Conservation (phyloP, 2,113 vertebrate species). For the Noctilio leporinus region DNA sequence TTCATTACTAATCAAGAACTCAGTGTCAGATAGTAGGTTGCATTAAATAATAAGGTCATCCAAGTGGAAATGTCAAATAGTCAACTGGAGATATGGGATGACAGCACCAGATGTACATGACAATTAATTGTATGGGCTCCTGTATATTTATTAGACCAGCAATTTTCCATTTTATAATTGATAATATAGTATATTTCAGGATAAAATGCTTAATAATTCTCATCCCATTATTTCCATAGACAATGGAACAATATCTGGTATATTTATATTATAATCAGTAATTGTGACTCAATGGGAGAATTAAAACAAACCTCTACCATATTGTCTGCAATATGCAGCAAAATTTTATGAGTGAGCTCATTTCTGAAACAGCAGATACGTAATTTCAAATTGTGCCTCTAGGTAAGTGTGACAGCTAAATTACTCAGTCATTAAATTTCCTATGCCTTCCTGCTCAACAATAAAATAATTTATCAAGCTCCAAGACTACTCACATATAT, state of each 20-base stretch:
- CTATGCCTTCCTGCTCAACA: slow-evolving; percentile 36
- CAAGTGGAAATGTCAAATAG: slow-evolving; percentile 42
- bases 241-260: slow-evolving; percentile 44
- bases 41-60: slow-evolving; percentile 48
- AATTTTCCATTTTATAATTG: slow-evolving; percentile 41
- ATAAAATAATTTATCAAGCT: slow-evolving; percentile 54
- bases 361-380: slow-evolving; percentile 45
- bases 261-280: slow-evolving; percentile 52
- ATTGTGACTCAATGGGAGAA: slow-evolving; percentile 47
- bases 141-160: slow-evolving; percentile 20
- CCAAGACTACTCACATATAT: slow-evolving; percentile 31
- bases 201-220: slow-evolving; percentile 36
- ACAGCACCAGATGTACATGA: not conserved
- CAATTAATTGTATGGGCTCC: slow-evolving; percentile 21
- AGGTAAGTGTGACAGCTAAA: slow-evolving; percentile 55
- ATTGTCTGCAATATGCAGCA: slow-evolving; percentile 60
- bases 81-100: not conserved
- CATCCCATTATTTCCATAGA: slow-evolving; percentile 26
- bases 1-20: slow-evolving; percentile 15
- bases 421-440: slow-evolving; percentile 55
- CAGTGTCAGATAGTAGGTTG: slow-evolving; percentile 13
- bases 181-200: slow-evolving; percentile 12
- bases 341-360: slow-evolving; percentile 55
- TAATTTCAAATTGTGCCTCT: slow-evolving; percentile 62
- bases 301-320: slow-evolving; percentile 60